Percentiles rank a stretch among this genome's conserved stretches.
Evolutionary conservation across 2,113 vertebrate genomes (phyloP).

Genomic region (Camelus bactrianus): DNA sequence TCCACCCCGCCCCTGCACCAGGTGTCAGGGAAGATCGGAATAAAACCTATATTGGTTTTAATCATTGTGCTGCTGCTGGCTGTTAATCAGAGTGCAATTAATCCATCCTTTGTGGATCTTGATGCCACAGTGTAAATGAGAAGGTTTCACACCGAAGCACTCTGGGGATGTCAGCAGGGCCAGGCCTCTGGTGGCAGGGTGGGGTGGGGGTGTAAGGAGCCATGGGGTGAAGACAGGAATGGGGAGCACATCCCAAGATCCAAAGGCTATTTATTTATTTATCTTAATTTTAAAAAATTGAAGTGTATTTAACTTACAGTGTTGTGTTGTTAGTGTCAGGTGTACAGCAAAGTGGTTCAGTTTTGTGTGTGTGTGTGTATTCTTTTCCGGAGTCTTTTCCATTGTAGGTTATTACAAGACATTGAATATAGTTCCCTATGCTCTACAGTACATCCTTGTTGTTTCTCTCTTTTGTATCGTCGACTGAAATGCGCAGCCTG

Average conservation of each 20-base stretch:
- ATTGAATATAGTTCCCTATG: too few species aligned
- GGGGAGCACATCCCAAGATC: not conserved
- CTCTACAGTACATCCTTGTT: too few species aligned
- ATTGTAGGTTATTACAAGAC: too few species aligned
- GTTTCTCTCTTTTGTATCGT: too few species aligned
- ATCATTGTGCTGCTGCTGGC: slow-evolving; percentile 67
- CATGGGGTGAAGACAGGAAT: not conserved
- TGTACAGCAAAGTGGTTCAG: too few species aligned
- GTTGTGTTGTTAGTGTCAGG: too few species aligned
- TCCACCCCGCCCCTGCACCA: not conserved
- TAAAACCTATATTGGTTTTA: slow-evolving; percentile 60
- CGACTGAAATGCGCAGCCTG: too few species aligned
- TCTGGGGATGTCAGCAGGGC: not conserved
- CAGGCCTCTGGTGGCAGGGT: not conserved
- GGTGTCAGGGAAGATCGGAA: not conserved
- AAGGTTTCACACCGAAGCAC: not conserved
- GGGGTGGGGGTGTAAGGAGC: not conserved
- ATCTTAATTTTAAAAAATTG: too few species aligned
- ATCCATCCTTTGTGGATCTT: not conserved
- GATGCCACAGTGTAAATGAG: slow-evolving; percentile 49
- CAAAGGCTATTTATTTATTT: not conserved
- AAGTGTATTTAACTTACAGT: too few species aligned
- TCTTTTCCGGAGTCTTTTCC: too few species aligned
- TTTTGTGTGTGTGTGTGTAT: too few species aligned
- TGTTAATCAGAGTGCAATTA: slow-evolving; percentile 41